Base-by-base conservation (phyloP, 2,888 invertebrate species). In the Archips xylosteana region DNA sequence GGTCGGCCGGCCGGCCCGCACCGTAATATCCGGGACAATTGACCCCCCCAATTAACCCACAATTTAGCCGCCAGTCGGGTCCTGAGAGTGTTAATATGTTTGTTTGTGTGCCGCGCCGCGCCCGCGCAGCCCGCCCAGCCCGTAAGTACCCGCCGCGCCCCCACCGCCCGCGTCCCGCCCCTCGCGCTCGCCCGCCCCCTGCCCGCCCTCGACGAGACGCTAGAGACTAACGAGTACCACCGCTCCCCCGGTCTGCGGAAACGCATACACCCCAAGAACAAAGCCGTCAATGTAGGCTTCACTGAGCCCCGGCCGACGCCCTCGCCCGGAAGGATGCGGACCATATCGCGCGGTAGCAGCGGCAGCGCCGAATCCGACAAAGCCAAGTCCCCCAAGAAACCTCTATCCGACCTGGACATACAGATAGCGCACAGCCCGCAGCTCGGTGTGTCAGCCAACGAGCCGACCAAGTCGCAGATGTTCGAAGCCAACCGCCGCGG, bases 341-440 rank as follows among this genome's bases (percentile, higher is more conserved):
- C 68, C 4, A 64, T 73, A n/a, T 67, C 72, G 36, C 67, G 62
- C 49, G 71, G 71, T 0, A 71, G 71, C 65, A 71, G 39, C 23
- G 61, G 71, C 71, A 71, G 39, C n/a, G 61, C 34, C 0, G 67
- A 62, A 1, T 65, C 49, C 32, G 72, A 72, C 0, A 68, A 34
- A 8, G 57, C 47, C 15, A 57, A 23, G 32, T 51, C 77, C 15
- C 54, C 57, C 42, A 59, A 63, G 15, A 70, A 57, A 54, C 80
- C 71, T n/a, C 77, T 83, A 5, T 86, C 87, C 51, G 88, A 88
- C 77, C 79, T 88, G 32, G 88, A 87, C 79, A 82, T 88, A 23
- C 88, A 87, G 75, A 72, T 87, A 39, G 86, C 84, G 67, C 85
- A 81, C 79, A 75, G 77, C 54, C 67, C 71, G 13, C 61, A 57